Conservation (phyloP, 2,797 vertebrate genomes). For the Denticeps clupeoides region DNA sequence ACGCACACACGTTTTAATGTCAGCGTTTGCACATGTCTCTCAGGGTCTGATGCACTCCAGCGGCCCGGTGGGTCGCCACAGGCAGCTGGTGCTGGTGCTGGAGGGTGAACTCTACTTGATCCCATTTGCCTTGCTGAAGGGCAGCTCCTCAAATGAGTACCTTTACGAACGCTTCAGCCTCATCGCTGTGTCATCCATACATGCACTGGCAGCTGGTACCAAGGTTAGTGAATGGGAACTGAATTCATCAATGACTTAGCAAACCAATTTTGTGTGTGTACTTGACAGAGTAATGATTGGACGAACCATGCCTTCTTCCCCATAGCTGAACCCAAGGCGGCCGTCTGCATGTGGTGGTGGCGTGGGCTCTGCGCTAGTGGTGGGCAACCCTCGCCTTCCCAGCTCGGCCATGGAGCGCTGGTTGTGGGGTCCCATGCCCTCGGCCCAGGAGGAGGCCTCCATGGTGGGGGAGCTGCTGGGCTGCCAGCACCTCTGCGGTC, state of each 20-base stretch:
- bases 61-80: slow-evolving; percentile 79
- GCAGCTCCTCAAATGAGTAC: slow-evolving; percentile 91
- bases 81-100: slow-evolving; percentile 83
- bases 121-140: slow-evolving; percentile 90
- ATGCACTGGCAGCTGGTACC: slow-evolving; percentile 58
- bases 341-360: slow-evolving; percentile 64
- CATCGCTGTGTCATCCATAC: slow-evolving; percentile 79
- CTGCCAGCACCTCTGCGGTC: slow-evolving; percentile 80
- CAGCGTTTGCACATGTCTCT: slow-evolving; percentile 1
- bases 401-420: slow-evolving; percentile 91
- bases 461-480: slow-evolving; percentile 85
- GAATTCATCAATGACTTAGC: too few species aligned
- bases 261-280: slow-evolving; percentile 28
- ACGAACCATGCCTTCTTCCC: not conserved
- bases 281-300: slow-evolving; percentile 34
- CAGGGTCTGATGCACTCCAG: slow-evolving; percentile 92
- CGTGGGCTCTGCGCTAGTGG: slow-evolving; percentile 76
- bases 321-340: slow-evolving; percentile 66
- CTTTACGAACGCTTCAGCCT: slow-evolving; percentile 88
- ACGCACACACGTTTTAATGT: not conserved
- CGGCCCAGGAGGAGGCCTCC: slow-evolving; percentile 82
- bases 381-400: slow-evolving; percentile 83
- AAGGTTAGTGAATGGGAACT: slow-evolving; percentile 72
- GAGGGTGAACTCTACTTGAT: slow-evolving; percentile 93
- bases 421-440: slow-evolving; percentile 96